Evolutionary conservation across 2,888 invertebrate genomes (phyloP).

Genomic region (Leptothorax acervorum): DNA sequence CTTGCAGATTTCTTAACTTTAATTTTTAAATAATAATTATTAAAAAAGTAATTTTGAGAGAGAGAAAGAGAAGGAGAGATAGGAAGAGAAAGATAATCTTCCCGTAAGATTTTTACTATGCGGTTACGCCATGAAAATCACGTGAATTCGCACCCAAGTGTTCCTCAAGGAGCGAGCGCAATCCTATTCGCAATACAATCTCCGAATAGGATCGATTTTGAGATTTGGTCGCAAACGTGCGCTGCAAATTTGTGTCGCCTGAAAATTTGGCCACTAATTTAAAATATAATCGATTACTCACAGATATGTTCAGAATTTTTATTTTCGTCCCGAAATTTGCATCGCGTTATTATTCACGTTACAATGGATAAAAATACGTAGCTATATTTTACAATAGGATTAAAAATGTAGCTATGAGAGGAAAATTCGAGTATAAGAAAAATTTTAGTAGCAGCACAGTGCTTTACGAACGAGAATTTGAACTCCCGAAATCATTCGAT

Average conservation of each 20-base stretch:
- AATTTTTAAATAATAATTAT: conserved; percentile 1
- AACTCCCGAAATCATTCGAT: background rate
- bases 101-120: background rate
- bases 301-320: background rate
- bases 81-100: background rate
- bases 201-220: conserved; percentile 13
- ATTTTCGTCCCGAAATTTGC: background rate
- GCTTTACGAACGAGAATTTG: background rate
- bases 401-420: background rate
- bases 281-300: conserved; percentile 13
- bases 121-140: background rate
- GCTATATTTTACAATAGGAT: background rate
- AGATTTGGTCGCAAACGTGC: conserved; percentile 29
- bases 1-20: background rate
- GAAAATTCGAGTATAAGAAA: background rate
- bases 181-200: conserved; percentile 33
- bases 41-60: background rate
- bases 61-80: background rate
- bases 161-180: conserved; percentile 26
- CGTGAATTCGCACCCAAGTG: conserved; percentile 1
- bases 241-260: conserved; percentile 1
- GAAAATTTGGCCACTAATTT: conserved; percentile 41
- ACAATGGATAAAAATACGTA: background rate
- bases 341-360: background rate
- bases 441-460: background rate